Base-by-base conservation (phyloP, 23 tunicate genomes). In the Botrylloides violaceus region DNA sequence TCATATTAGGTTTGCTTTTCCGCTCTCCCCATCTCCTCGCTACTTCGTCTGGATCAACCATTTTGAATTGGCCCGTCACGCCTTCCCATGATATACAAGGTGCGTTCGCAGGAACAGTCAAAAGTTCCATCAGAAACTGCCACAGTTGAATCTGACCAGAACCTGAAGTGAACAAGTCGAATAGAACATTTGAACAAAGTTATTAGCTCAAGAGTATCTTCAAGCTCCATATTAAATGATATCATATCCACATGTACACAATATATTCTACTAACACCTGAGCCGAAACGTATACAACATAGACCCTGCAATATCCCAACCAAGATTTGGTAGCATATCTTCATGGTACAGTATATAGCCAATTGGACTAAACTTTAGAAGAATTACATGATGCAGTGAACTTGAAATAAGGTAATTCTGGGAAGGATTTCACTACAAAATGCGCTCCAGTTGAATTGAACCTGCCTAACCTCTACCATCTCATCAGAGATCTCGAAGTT, bases 21-120 rank as follows among this genome's bases (percentile, higher is more conserved):
- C 99, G 84, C 38, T 94, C 90, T 35, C 99, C 99, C 99, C 99
- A 94, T 57, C 94, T 70, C 27, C 99, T 77, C 2, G 99, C 99
- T 18, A 92, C 98, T 59, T 92, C 98, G 48, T 92, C 98, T 18
- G 98, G 98, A 65, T 92, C 98, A 1, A 83, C 94, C 99, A 94
- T 94, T 49, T 88, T 88, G 66, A 94, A 94, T 43, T 94, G 95
- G 36, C 99, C 99, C 49, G 94, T 88, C 18, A 88, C 91, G 21
- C 99, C 99, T 75, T 94, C 99, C 99, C 99, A 94, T 28, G 91
- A 80, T 26, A 94, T 94, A 58, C 99, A 94, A n/a, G 94, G 99
- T 6, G 95, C 88, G 71, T 94, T 86, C 19, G 89, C 24, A 29
- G 96, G 73, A 3, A 78, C 88, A 34, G 96, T 94, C 29, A 94